Percentiles rank a stretch among this genome's conserved stretches.
phyloP scores from a whole-genome alignment of 2,113 vertebrate species.

The Canis aureus region DNA sequence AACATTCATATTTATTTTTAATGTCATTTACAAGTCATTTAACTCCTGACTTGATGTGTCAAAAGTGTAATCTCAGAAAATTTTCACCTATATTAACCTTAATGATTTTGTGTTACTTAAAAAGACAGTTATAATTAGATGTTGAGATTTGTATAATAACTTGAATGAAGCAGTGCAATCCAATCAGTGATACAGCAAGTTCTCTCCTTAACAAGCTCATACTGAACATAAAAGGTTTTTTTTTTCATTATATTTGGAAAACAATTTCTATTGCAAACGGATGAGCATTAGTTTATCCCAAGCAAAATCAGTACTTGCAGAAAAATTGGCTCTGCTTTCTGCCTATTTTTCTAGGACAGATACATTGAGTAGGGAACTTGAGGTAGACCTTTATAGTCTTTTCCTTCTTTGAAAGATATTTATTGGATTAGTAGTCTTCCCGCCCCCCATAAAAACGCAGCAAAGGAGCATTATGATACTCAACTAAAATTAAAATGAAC shows the following conservation, averaged over 20 bases:
- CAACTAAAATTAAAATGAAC: neutral
- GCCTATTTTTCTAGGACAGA: neutral
- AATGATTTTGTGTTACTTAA: neutral
- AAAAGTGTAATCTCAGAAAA: neutral
- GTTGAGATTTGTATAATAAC: neutral
- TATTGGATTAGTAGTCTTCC: neutral
- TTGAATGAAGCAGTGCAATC: neutral
- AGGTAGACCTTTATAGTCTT: neutral
- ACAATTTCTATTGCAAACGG: neutral
- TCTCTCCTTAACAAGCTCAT: neutral
- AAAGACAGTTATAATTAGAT: neutral
- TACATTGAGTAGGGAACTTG: neutral
- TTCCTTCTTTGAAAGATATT: neutral
- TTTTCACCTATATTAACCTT: neutral
- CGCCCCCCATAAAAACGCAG: too few relatives aligned
- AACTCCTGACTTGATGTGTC: neutral
- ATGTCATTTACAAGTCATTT: neutral
- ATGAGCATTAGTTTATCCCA: neutral
- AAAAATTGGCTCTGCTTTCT: neutral
- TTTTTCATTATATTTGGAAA: neutral
- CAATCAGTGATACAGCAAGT: neutral
- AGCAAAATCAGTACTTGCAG: neutral
- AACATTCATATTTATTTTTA: neutral
- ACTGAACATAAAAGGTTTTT: neutral
- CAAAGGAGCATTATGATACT: neutral